Conservation (phyloP, 1,140 invertebrate species). For the Meteorus sp. region DNA sequence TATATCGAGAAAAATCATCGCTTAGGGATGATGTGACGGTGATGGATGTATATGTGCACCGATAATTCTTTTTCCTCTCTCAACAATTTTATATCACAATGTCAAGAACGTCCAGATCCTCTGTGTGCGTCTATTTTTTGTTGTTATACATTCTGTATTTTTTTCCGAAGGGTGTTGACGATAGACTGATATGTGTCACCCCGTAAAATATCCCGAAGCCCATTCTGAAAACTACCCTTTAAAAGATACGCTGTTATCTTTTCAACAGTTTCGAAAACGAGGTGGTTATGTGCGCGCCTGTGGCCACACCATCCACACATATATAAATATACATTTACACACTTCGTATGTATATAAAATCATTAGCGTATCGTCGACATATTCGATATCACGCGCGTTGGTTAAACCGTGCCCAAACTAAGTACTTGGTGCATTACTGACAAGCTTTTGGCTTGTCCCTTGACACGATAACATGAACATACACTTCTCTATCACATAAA, state of each 20-base stretch:
- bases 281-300: conserved; percentile 29
- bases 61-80: background rate
- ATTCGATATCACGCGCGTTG: conserved; percentile 44
- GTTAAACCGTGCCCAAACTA: conserved; percentile 37
- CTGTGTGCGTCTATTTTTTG: background rate
- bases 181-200: conserved; percentile 20
- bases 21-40: no score
- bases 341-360: no score
- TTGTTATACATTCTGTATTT: background rate
- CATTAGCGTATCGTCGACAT: conserved; percentile 52
- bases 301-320: no score
- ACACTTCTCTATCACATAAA: background rate
- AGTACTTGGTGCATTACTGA: conserved; percentile 37
- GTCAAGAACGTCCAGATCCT: no score
- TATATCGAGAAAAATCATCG: no score
- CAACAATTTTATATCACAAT: background rate
- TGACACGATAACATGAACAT: background rate
- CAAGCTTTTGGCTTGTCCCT: background rate
- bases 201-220: conserved; percentile 36
- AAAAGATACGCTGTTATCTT: conserved; percentile 34
- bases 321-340: no score
- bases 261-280: conserved; percentile 34
- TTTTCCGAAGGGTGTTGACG: conserved; percentile 2
- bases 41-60: background rate
- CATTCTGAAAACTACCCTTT: conserved; percentile 34